Percentiles rank a stretch among this genome's conserved stretches.
These are phyloP conservation scores for Melanotaenia parkinsoni DNA, from an alignment of 2,797 vertebrate genomes.

Conservation along the genomic window DNA sequence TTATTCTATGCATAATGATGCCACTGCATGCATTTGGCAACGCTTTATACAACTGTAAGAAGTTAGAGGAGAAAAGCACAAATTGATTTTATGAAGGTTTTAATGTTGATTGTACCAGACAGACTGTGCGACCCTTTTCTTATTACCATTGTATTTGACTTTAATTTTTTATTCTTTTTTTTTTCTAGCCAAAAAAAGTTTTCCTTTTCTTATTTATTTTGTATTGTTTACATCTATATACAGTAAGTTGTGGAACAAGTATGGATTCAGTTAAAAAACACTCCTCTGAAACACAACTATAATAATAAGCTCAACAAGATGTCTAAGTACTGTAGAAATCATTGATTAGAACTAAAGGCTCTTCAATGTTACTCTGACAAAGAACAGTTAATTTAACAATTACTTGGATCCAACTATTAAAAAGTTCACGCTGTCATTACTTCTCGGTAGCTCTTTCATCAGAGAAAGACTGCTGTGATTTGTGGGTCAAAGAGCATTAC, in stretches of 20 bases:
- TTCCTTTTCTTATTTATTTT: neutral
- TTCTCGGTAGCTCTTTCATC: constrained; percentile 11
- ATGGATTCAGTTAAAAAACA: neutral
- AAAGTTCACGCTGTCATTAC: constrained; percentile 1
- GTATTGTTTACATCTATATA: neutral
- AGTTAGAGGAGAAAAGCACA: no score
- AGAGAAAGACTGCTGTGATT: constrained; percentile 4
- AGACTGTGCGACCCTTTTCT: no score
- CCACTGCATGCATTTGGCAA: no score
- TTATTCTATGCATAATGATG: no score
- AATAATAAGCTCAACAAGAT: neutral
- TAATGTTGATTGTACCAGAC: no score
- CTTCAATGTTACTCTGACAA: neutral
- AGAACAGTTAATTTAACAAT: neutral
- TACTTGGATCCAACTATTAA: constrained; percentile 2
- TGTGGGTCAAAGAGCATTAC: neutral
- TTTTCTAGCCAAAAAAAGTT: neutral
- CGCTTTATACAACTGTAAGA: no score
- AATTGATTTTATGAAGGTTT: no score
- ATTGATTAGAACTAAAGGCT: neutral
- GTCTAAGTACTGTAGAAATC: neutral
- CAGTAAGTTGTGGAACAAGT: neutral
- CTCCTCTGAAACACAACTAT: no score
- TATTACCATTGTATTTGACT: no score
- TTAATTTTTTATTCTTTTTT: no score